These are phyloP conservation scores for Netelia fuscicornis DNA, from an alignment of 2,888 invertebrate genomes.

Conservation along the genomic window DNA sequence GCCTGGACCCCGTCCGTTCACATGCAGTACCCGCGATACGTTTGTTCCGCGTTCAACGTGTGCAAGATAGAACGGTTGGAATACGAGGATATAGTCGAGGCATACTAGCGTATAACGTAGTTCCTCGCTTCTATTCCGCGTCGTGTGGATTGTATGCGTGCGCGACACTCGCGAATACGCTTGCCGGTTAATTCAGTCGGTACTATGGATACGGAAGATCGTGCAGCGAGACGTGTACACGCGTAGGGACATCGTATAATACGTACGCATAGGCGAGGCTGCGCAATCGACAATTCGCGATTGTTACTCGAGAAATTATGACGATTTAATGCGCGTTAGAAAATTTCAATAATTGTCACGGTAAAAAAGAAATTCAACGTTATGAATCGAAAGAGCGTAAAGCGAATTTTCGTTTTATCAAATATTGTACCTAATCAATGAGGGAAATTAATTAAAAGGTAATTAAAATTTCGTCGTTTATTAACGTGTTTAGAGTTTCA, in stretches of 20 bases:
- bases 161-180: conserved; percentile 21
- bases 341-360: not conserved
- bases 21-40: conserved; percentile 53
- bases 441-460: not conserved
- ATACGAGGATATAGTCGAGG: conserved; percentile 13
- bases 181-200: conserved; percentile 62
- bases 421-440: not conserved
- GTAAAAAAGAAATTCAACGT: not conserved
- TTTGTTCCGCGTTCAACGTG: conserved; percentile 7
- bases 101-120: conserved; percentile 44
- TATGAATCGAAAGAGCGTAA: no score
- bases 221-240: conserved; percentile 28
- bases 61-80: conserved; percentile 15
- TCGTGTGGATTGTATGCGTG: not conserved
- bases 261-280: not conserved
- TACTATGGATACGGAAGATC: conserved; percentile 55
- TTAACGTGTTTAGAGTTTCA: no score
- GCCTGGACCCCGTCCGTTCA: conserved; percentile 62
- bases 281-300: not conserved
- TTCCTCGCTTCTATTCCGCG: conserved; percentile 35
- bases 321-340: conserved; percentile 13
- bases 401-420: no score
- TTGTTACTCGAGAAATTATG: conserved; percentile 6
- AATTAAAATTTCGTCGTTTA: no score
- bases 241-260: not conserved